These are phyloP conservation scores for Pogonomyrmex californicus DNA, from an alignment of 1,140 invertebrate species.

Conservation along the genomic window DNA sequence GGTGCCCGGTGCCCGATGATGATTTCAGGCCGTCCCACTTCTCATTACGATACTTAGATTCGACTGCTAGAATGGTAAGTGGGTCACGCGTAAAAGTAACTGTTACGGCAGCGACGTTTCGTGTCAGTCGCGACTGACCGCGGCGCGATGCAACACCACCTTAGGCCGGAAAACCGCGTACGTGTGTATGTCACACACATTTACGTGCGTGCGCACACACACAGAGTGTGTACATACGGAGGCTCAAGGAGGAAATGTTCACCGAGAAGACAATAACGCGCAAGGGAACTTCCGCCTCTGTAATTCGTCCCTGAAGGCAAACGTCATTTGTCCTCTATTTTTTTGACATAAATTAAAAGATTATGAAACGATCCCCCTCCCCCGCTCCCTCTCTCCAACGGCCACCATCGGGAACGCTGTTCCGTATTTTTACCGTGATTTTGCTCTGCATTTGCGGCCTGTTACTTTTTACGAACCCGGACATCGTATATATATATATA, in stretches of 20 bases:
- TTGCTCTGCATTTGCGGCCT: neutral
- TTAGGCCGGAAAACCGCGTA: slow-evolving; percentile 60
- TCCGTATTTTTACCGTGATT: neutral
- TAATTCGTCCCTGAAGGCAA: slow-evolving; percentile 46
- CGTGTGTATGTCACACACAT: neutral
- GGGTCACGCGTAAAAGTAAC: slow-evolving; percentile 77
- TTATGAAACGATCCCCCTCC: neutral
- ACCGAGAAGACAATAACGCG: slow-evolving; percentile 42
- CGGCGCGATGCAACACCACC: slow-evolving; percentile 55
- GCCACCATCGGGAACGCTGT: no score
- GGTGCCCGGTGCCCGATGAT: slow-evolving; percentile 20
- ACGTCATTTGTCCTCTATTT: neutral
- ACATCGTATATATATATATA: no score
- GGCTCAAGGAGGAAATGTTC: slow-evolving; percentile 35
- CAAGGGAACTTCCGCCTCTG: slow-evolving; percentile 16
- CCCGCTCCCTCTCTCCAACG: neutral
- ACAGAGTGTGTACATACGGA: neutral
- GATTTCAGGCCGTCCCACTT: slow-evolving; percentile 69
- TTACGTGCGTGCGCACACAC: neutral
- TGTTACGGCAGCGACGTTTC: slow-evolving; percentile 76
- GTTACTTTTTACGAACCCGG: neutral
- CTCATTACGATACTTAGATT: slow-evolving; percentile 73
- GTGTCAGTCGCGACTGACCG: slow-evolving; percentile 55
- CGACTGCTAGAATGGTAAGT: slow-evolving; percentile 74
- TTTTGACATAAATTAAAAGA: neutral